A percentile compares a stretch with the other conserved stretches of the same genome.
These are phyloP conservation scores for Vulpes lagopus DNA, from an alignment of 2,113 vertebrate genomes.

Conservation along the genomic window DNA sequence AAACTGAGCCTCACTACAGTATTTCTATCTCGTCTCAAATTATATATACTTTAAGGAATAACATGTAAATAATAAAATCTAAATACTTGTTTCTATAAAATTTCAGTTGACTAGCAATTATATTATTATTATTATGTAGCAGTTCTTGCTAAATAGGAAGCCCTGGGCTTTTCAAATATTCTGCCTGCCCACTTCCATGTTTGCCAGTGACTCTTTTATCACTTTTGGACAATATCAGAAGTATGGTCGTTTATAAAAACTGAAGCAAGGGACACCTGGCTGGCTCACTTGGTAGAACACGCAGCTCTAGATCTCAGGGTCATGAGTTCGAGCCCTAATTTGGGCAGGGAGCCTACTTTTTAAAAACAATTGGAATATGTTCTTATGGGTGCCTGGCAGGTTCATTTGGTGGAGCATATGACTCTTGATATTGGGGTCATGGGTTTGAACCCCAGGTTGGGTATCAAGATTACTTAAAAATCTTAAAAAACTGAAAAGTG, in stretches of 20 bases:
- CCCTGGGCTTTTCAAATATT: conserved; percentile 7
- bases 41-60: not conserved
- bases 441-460: not conserved
- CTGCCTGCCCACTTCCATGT: not conserved
- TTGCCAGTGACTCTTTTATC: conserved; percentile 1
- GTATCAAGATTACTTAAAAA: not conserved
- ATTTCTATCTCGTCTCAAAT: not conserved
- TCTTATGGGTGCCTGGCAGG: not conserved
- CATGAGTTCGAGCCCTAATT: not conserved
- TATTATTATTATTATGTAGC: not conserved
- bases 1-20: not conserved
- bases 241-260: not conserved
- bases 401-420: not conserved
- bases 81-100: conserved; percentile 32
- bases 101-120: not conserved
- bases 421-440: not conserved
- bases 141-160: not conserved
- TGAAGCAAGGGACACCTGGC: not conserved
- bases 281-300: not conserved
- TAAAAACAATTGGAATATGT: not conserved
- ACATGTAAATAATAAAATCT: not conserved
- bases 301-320: not conserved
- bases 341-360: not conserved
- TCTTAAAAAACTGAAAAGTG: conserved; percentile 5
- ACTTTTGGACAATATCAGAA: not conserved